Base-by-base conservation (phyloP, 2,113 vertebrate genomes). In the Protobothrops mucrosquamatus region DNA sequence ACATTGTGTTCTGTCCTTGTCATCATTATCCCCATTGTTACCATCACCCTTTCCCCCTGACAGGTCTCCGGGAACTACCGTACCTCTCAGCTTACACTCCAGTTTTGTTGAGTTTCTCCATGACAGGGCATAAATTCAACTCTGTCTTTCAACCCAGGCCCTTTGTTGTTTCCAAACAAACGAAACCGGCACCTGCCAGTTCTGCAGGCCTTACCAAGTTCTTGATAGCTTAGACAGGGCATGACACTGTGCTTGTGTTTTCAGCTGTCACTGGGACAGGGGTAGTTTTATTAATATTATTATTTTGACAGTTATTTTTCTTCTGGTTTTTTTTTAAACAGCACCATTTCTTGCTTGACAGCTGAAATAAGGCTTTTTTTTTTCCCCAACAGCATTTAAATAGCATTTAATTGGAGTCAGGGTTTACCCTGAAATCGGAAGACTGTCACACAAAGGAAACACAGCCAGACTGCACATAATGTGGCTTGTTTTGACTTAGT, bases 201-300 rank as follows among this genome's bases (percentile, higher is more conserved):
- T 91, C 61, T 52, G 52, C 29, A 74, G 18, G 51, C 69, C 55
- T 85, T 23, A 48, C 81, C 43, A 23, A 87, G 91, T 85, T 64
- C 85, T 87, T 74, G 93, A 92, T 29, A 87, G 88, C 57, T 94
- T 90, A 29, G 81, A 87, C 5, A 26, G 51, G 39, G 74, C 24
- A 24, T 57, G 57, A 89, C 48, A 56, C 22, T 90, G 20, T 51
- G 29, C 88, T 92, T 46, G 48, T 39, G 88, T 81, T 74, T 90
- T 89, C 59, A 93, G 20, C 74, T 93, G 90, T 93, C 90, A 93
- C 48, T 87, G 88, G 89, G 22, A 23, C 11, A 89, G 61, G 10
- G 3, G 43, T 51, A 24, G 10, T 29, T 26, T 15, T 87, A 51
- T 87, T n/a, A 5, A 51, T 24, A 23, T 51, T 34, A 39, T 26